Evolutionary conservation across 1,140 invertebrate species (phyloP).

Genomic region (Formica exsecta): DNA sequence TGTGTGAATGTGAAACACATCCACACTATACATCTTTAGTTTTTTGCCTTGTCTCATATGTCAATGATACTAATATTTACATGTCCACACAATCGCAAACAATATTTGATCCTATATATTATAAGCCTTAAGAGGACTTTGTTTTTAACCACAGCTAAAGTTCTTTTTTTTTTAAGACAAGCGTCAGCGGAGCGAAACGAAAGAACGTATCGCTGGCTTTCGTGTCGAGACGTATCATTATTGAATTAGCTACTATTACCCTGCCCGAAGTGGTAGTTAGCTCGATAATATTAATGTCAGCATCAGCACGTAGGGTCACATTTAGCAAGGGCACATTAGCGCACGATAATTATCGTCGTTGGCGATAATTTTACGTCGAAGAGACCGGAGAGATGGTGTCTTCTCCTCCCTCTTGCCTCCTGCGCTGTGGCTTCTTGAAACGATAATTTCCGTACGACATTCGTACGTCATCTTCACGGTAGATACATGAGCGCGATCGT

Average conservation of each 20-base stretch:
- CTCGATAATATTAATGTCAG: constrained; percentile 61
- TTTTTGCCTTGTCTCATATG: neutral
- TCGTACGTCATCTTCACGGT: constrained; percentile 5
- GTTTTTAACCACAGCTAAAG: neutral
- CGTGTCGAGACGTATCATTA: constrained; percentile 56
- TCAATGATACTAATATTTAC: neutral
- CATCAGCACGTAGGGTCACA: constrained; percentile 24
- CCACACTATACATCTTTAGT: too few relatives aligned
- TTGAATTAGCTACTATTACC: constrained; percentile 60
- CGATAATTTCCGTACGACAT: constrained; percentile 25
- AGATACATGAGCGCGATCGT: constrained; percentile 26
- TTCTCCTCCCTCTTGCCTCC: neutral
- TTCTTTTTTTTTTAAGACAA: neutral
- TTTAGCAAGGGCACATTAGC: constrained; percentile 43
- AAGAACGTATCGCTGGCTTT: constrained; percentile 33
- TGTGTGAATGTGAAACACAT: neutral
- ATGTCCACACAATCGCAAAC: neutral
- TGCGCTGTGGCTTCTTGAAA: neutral
- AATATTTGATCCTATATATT: neutral
- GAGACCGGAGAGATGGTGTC: neutral
- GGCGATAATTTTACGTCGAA: constrained; percentile 35
- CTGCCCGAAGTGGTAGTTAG: constrained; percentile 30
- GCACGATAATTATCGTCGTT: constrained; percentile 47
- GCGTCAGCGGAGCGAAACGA: neutral
- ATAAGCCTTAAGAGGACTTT: neutral